phyloP scores from a whole-genome alignment of 2,888 invertebrate species.

The Pandemis heparana region DNA sequence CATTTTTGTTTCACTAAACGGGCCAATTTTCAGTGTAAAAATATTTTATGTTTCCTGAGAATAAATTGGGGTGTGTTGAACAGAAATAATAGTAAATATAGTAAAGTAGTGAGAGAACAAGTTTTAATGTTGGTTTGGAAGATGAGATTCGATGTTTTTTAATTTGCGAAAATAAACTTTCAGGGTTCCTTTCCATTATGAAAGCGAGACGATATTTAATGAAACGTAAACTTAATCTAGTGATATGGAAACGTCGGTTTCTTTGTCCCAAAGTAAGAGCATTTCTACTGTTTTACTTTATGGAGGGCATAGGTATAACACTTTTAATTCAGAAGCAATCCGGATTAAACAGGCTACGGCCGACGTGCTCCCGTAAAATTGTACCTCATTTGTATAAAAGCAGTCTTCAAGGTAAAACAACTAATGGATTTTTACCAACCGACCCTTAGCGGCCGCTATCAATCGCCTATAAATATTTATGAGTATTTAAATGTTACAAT shows the following conservation, averaged over 20 bases:
- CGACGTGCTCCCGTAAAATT: slow-evolving; percentile 31
- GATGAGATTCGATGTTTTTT: no score
- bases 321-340: slow-evolving; percentile 17
- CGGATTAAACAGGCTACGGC: slow-evolving; percentile 18
- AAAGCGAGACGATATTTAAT: not conserved
- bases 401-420: slow-evolving; percentile 32
- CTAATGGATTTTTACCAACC: slow-evolving; percentile 39
- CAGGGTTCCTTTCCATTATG: not conserved
- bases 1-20: no score
- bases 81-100: no score
- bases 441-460: slow-evolving; percentile 33
- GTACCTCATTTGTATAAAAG: slow-evolving; percentile 39
- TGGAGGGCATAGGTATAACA: not conserved
- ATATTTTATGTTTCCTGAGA: no score
- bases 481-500: slow-evolving; percentile 52
- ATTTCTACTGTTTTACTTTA: not conserved
- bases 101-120: no score
- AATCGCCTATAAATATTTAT: slow-evolving; percentile 52
- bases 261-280: no score
- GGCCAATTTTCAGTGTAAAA: no score
- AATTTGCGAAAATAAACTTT: no score
- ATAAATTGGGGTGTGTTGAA: no score
- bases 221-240: no score
- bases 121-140: no score
- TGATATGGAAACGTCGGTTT: no score